phyloP scores from a whole-genome alignment of 2,113 vertebrate species.

The Gymnarchus niloticus region DNA sequence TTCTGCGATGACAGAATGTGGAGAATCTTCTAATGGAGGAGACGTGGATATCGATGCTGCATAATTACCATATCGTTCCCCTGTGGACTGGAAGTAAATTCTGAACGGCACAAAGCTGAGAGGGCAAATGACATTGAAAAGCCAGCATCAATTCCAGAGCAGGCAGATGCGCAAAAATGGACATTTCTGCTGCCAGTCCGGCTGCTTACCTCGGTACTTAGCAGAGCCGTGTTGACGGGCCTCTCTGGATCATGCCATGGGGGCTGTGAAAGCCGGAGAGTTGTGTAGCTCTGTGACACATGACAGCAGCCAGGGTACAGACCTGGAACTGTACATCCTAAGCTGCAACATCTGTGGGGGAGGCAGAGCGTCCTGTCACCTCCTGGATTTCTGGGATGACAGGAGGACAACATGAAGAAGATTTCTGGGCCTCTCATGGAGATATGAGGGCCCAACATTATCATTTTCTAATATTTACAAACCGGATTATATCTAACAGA shows the following conservation, averaged over 20 bases:
- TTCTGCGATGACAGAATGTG: neutral
- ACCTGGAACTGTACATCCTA: neutral
- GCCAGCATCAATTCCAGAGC: neutral
- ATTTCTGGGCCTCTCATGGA: neutral
- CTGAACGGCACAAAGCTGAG: neutral
- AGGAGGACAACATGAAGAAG: neutral
- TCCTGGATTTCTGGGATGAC: neutral
- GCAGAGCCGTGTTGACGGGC: neutral
- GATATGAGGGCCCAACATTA: neutral
- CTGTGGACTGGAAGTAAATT: neutral
- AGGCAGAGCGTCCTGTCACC: too few species aligned
- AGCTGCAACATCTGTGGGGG: neutral
- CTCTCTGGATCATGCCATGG: neutral
- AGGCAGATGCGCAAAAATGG: neutral
- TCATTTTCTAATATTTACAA: constrained; percentile 2
- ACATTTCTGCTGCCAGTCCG: neutral
- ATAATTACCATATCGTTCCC: neutral
- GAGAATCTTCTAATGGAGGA: neutral
- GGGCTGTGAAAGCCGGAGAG: too few species aligned
- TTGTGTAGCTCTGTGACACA: too few species aligned
- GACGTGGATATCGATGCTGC: too few species aligned
- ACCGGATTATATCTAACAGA: neutral
- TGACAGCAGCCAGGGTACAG: neutral
- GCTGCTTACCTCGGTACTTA: neutral
- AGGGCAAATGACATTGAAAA: neutral